These are phyloP conservation scores for Coremacera marginata DNA, from an alignment of 2,888 invertebrate genomes.

Conservation along the genomic window DNA sequence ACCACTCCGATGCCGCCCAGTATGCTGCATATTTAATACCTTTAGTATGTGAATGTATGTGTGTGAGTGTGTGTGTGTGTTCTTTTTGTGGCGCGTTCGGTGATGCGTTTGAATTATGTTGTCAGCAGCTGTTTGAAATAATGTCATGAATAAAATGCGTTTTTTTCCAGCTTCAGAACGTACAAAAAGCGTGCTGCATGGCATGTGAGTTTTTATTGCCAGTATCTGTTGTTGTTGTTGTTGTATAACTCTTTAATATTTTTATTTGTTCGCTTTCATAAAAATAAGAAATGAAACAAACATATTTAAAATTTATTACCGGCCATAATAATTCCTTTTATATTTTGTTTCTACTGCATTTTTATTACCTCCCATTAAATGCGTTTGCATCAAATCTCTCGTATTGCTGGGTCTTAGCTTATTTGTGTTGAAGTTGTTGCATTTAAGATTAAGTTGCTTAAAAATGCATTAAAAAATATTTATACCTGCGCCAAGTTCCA, in stretches of 20 bases:
- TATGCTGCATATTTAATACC: neutral
- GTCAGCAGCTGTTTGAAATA: conserved; percentile 59
- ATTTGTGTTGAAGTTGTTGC: neutral
- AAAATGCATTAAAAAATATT: neutral
- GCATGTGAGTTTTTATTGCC: conserved; percentile 18
- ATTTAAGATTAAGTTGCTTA: neutral
- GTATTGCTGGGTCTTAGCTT: neutral
- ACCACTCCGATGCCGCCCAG: no score
- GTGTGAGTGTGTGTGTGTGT: neutral
- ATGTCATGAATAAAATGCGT: conserved; percentile 26
- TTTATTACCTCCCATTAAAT: neutral
- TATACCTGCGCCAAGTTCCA: neutral
- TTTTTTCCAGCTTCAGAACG: neutral
- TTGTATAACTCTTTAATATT: conserved; percentile 4
- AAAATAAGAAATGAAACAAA: conserved; percentile 12
- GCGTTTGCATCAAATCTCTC: neutral
- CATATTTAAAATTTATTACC: conserved; percentile 25
- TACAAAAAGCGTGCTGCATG: conserved; percentile 21
- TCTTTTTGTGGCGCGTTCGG: conserved; percentile 9
- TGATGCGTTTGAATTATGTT: conserved; percentile 61
- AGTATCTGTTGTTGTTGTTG: conserved; percentile 10
- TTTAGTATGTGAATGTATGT: neutral
- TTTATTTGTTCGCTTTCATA: conserved; percentile 9
- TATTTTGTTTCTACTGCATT: neutral
- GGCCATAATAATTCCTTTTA: conserved; percentile 13